These are phyloP conservation scores for Pheosia gnoma DNA, from an alignment of 2,888 invertebrate species.

Conservation along the genomic window DNA sequence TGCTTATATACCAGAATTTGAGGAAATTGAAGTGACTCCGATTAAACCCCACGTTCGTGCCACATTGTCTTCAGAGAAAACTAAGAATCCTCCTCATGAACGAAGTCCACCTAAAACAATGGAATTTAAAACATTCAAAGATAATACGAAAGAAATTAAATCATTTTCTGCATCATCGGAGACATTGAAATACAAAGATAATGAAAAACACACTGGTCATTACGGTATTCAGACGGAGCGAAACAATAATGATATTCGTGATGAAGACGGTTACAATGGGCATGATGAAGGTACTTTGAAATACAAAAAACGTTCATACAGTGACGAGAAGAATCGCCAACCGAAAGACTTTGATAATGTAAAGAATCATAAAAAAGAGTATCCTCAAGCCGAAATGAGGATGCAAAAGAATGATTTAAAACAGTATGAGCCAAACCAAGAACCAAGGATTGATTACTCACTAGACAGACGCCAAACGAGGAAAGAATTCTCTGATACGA, in stretches of 20 bases:
- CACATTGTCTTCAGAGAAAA: slow-evolving; percentile 71
- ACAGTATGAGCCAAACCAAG: slow-evolving; percentile 56
- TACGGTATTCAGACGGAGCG: slow-evolving; percentile 76
- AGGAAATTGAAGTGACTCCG: slow-evolving; percentile 79
- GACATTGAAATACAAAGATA: slow-evolving; percentile 78
- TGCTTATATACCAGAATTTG: slow-evolving; percentile 78
- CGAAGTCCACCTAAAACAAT: slow-evolving; percentile 72
- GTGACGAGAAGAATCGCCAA: slow-evolving; percentile 70
- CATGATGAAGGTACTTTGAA: slow-evolving; percentile 78
- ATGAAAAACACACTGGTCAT: slow-evolving; percentile 69
- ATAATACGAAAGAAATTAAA: slow-evolving; percentile 78
- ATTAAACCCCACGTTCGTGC: slow-evolving; percentile 78
- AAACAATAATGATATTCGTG: slow-evolving; percentile 66
- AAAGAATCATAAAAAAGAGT: slow-evolving; percentile 66
- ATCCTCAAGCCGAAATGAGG: slow-evolving; percentile 70
- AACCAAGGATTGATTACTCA: slow-evolving; percentile 77
- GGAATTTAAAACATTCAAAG: slow-evolving; percentile 82
- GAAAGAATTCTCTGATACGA: slow-evolving; percentile 69
- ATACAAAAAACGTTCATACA: slow-evolving; percentile 73
- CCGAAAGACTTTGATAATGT: slow-evolving; percentile 64
- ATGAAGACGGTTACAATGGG: slow-evolving; percentile 69
- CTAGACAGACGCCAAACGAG: slow-evolving; percentile 70
- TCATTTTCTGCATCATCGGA: slow-evolving; percentile 80
- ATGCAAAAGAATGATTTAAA: slow-evolving; percentile 68
- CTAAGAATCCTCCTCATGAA: slow-evolving; percentile 70